Conservation (phyloP, 1,140 invertebrate genomes). For the Temnothorax nylanderi region DNA sequence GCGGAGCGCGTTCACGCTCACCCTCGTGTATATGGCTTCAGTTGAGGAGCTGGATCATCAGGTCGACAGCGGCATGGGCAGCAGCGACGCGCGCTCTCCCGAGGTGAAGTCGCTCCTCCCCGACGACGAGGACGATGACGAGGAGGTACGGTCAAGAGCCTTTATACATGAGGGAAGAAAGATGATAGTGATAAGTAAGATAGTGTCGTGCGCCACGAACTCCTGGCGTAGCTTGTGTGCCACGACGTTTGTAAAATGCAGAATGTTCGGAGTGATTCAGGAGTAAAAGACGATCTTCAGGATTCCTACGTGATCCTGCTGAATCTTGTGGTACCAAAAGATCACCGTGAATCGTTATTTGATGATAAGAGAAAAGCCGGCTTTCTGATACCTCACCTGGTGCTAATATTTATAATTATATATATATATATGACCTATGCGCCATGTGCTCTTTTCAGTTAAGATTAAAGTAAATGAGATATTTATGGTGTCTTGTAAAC, state of each 20-base stretch:
- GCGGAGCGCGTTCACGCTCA: background rate
- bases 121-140: constrained; percentile 79
- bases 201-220: background rate
- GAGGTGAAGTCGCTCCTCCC: constrained; percentile 80
- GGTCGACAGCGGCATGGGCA: constrained; percentile 82
- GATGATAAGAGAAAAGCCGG: background rate
- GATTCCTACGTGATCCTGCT: background rate
- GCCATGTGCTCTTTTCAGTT: background rate
- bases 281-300: background rate
- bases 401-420: background rate
- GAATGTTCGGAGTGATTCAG: background rate
- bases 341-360: background rate
- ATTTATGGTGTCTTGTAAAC: background rate
- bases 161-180: background rate
- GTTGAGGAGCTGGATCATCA: constrained; percentile 79
- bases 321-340: background rate
- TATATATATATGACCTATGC: background rate
- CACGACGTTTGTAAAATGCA: background rate
- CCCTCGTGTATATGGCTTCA: constrained; percentile 77
- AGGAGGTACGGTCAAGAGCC: constrained; percentile 42
- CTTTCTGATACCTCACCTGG: background rate
- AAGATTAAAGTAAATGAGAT: background rate
- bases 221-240: background rate
- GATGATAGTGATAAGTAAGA: background rate
- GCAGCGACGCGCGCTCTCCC: constrained; percentile 80